These are phyloP conservation scores for Celastrina argiolus DNA, from an alignment of 2,888 invertebrate species.

Conservation along the genomic window DNA sequence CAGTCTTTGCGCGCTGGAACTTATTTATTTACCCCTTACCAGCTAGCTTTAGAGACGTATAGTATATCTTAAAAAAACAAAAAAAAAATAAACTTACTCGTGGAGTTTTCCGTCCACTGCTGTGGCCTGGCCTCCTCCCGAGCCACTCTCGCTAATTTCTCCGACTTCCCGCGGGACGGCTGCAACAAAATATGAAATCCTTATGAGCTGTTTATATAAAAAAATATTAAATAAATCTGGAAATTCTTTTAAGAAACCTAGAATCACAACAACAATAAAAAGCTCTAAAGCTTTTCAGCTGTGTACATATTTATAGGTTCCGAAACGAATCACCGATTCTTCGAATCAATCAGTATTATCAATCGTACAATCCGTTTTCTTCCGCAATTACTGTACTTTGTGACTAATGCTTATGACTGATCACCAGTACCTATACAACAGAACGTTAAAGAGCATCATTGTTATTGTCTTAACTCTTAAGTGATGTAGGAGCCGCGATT, in stretches of 20 bases:
- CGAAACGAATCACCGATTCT: background rate
- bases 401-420: conserved; percentile 7
- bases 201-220: background rate
- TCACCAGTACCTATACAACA: background rate
- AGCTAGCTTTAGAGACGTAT: background rate
- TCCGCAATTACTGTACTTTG: conserved; percentile 6
- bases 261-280: no score
- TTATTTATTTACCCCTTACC: background rate
- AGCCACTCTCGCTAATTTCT: conserved; percentile 53
- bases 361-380: conserved; percentile 2
- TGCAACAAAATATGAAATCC: conserved; percentile 38
- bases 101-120: conserved; percentile 33
- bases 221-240: background rate
- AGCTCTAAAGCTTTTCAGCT: background rate
- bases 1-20: no score
- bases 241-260: background rate
- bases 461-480: background rate
- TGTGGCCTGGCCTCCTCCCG: conserved; percentile 54
- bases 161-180: conserved; percentile 49
- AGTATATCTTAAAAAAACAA: background rate
- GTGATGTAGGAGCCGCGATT: background rate
- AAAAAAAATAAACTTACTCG: conserved; percentile 32
- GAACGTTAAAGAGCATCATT: background rate
- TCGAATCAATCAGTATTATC: background rate
- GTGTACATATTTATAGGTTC: background rate